phyloP scores from a whole-genome alignment of 2,113 vertebrate genomes.

The Varanus komodoensis region DNA sequence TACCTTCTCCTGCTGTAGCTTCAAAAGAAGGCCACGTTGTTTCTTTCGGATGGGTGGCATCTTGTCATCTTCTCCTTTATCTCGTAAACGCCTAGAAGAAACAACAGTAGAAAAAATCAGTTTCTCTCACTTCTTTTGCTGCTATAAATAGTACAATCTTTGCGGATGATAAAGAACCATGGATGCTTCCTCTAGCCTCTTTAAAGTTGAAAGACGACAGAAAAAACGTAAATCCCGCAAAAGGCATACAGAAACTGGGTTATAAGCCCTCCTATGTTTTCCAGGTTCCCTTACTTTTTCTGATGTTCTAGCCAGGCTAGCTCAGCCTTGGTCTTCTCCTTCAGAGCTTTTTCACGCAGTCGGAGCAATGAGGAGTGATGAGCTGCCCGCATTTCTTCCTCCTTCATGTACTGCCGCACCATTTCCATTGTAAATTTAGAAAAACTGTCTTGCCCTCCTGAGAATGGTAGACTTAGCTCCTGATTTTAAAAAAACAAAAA shows the following conservation, averaged over 20 bases:
- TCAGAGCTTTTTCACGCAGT: slow-evolving; percentile 94
- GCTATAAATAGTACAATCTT: not conserved
- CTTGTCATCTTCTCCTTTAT: slow-evolving; percentile 98
- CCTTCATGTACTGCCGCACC: slow-evolving; percentile 98
- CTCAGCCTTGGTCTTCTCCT: slow-evolving; percentile 94
- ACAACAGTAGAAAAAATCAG: not conserved
- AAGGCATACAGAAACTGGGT: not conserved
- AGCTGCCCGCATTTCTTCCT: slow-evolving; percentile 93
- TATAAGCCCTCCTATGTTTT: not conserved
- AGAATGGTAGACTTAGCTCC: slow-evolving; percentile 90
- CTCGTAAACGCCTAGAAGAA: slow-evolving; percentile 85
- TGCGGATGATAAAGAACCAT: not conserved
- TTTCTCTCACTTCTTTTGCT: not conserved
- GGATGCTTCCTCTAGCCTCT: not conserved
- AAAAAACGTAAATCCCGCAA: not conserved
- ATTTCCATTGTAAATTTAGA: slow-evolving; percentile 98
- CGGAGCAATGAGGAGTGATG: slow-evolving; percentile 93
- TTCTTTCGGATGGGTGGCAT: slow-evolving; percentile 97
- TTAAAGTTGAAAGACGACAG: not conserved
- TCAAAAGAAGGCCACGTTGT: slow-evolving; percentile 92
- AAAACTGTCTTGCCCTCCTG: slow-evolving; percentile 92
- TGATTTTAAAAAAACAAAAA: slow-evolving; percentile 43
- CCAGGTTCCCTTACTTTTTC: slow-evolving; percentile 80
- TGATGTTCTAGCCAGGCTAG: slow-evolving; percentile 97
- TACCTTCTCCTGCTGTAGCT: slow-evolving; percentile 96